A percentile compares a stretch with the other conserved stretches of the same genome.
phyloP scores from a whole-genome alignment of 2,797 vertebrate species.

The Pyrocephalus nanus region DNA sequence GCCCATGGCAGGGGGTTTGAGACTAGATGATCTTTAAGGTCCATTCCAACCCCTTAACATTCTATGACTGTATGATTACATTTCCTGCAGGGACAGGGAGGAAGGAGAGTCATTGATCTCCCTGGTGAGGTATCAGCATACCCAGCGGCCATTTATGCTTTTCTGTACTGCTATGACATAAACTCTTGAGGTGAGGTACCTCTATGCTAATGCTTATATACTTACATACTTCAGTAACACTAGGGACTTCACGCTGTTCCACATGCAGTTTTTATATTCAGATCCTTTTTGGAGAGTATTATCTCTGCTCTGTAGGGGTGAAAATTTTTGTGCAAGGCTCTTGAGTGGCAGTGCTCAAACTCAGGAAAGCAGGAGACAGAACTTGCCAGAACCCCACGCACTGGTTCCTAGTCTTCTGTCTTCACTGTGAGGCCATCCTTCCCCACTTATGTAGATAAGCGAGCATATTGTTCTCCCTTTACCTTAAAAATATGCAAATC shows the following conservation, averaged over 20 bases:
- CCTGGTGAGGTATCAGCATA: not conserved
- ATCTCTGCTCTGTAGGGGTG: fast-evolving
- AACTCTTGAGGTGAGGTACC: too few relatives aligned
- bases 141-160: not conserved
- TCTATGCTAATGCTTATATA: not conserved
- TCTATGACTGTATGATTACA: not conserved
- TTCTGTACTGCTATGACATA: fast-evolving
- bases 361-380: not conserved
- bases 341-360: not conserved
- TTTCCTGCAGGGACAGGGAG: not conserved
- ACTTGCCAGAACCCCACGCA: not conserved
- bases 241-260: not conserved
- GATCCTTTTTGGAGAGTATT: not conserved
- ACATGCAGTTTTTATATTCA: not conserved
- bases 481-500: not conserved
- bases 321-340: not conserved
- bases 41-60: not conserved
- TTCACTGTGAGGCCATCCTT: not conserved
- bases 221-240: not conserved
- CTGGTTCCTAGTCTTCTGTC: not conserved
- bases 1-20: too few relatives aligned
- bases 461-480: not conserved
- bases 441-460: fast-evolving
- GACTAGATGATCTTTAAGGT: not conserved
- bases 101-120: not conserved